Evolutionary conservation across 2,888 invertebrate genomes (phyloP), one percentile per base, ranked within the genome.

Genomic region (Zaprionus obscuricornis): DNA sequence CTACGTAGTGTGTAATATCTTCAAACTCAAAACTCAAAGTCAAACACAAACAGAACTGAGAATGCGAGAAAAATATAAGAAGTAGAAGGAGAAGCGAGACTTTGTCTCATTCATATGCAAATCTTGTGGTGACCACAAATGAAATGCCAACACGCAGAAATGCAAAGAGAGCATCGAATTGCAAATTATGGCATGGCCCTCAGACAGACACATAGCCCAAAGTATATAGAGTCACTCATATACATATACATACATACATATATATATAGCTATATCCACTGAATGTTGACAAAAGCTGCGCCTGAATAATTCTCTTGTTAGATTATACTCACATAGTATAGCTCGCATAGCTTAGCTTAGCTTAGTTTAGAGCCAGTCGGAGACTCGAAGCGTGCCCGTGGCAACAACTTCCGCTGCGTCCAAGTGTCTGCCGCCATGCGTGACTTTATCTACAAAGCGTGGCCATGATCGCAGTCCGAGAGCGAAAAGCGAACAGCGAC

Each of bases 131-230:
- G 63, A 52, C 75, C 69, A 82, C 78, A 85, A 82, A 85, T 85
- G 85, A 85, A 82, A 82, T 82, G 75, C 81, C 81, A 82, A 85
- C 81, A 82, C 81, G 81, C 77, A 77, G 81, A 72, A 83, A 74
- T 85, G 79, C 85, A 79, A 84, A 81, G 68, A 74, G 76, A 83
- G 85, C 74, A 82, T 82, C 82, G 85, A 82, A 82, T 82, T 82
- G 82, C 82, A 82, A 82, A 82, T 82, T 70, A 67, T 83, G 73
- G 67, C 55, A 58, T 40, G 52, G 51, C 42, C 31, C 49, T 36
- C 47, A 50, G 40, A 56, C 46, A 22, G 22, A 22, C 22, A 22
- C 22, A 22, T 7, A 22, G 22, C 22, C 4, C n/a, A n/a, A n/a
- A n/a, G n/a, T n/a, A n/a, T n/a, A n/a, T n/a, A n/a, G n/a, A n/a